Evolutionary conservation across 2,113 vertebrate species (phyloP).

Genomic region (Pygoscelis antarcticus): DNA sequence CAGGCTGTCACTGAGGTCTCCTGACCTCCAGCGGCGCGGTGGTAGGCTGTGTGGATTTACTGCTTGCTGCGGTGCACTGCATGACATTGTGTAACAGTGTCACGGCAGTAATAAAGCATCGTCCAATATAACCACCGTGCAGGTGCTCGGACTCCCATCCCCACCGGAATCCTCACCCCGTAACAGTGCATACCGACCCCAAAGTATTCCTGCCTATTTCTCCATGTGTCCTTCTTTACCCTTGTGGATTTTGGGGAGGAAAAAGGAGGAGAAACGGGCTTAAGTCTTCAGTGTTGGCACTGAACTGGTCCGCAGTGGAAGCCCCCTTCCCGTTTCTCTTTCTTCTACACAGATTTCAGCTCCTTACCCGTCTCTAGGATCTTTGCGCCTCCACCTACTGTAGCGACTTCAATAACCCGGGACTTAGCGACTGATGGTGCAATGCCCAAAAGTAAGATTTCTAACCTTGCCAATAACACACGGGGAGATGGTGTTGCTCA

Average conservation of each 20-base stretch:
- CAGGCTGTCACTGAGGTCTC: neutral
- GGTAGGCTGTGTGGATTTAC: fast-evolving
- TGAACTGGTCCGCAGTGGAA: neutral
- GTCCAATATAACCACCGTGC: fast-evolving
- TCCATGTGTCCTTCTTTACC: neutral
- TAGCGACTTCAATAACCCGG: neutral
- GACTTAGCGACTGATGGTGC: neutral
- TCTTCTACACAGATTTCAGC: neutral
- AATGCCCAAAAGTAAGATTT: neutral
- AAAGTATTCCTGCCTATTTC: neutral
- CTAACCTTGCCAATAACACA: neutral
- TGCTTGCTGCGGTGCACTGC: too few relatives aligned
- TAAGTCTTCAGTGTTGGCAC: neutral
- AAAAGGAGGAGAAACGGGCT: neutral
- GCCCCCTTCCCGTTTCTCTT: neutral
- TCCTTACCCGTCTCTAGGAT: neutral
- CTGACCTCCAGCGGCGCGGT: fast-evolving
- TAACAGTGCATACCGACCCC: neutral
- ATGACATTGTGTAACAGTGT: fast-evolving
- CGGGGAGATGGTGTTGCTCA: neutral
- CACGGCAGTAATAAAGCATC: neutral
- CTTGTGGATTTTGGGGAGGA: neutral
- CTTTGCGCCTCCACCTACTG: neutral
- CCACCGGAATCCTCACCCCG: fast-evolving
- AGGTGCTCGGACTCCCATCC: neutral